A percentile compares a stretch with the other conserved stretches of the same genome.
Conservation (phyloP, 2,888 invertebrate genomes). For the Campaea margaritaria region DNA sequence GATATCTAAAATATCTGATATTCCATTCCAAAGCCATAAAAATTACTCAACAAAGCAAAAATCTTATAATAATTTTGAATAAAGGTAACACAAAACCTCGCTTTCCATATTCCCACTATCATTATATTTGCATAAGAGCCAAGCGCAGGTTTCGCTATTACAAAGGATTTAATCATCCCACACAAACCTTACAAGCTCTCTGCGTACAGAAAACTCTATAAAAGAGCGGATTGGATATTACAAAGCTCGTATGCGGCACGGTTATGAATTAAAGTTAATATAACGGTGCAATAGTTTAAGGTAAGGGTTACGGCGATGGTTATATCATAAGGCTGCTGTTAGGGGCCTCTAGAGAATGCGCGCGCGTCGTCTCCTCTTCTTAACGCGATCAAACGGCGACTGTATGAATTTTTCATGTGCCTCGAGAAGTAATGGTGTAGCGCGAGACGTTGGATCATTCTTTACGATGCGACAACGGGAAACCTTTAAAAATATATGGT, state of each 20-base stretch:
- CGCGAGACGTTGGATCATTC: slow-evolving; percentile 80
- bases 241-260: slow-evolving; percentile 13
- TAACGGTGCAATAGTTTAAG: slow-evolving; percentile 41
- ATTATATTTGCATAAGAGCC: slow-evolving; percentile 7
- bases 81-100: not conserved
- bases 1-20: too few relatives aligned
- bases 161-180: slow-evolving; percentile 33
- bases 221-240: slow-evolving; percentile 21
- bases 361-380: slow-evolving; percentile 62
- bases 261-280: slow-evolving; percentile 25
- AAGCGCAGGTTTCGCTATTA: slow-evolving; percentile 5
- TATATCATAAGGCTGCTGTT: slow-evolving; percentile 55
- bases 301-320: slow-evolving; percentile 18
- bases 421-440: slow-evolving; percentile 78
- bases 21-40: too few relatives aligned
- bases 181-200: slow-evolving; percentile 11
- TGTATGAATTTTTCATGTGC: slow-evolving; percentile 83
- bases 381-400: slow-evolving; percentile 74
- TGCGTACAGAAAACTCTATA: slow-evolving; percentile 16
- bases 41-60: too few relatives aligned
- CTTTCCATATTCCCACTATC: not conserved
- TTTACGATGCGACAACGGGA: slow-evolving; percentile 80
- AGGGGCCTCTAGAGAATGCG: slow-evolving; percentile 67
- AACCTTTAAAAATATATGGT: slow-evolving; percentile 75
- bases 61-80: too few relatives aligned